Conservation (phyloP, 2,113 vertebrate species). For the Sinocyclocheilus rhinocerous region DNA sequence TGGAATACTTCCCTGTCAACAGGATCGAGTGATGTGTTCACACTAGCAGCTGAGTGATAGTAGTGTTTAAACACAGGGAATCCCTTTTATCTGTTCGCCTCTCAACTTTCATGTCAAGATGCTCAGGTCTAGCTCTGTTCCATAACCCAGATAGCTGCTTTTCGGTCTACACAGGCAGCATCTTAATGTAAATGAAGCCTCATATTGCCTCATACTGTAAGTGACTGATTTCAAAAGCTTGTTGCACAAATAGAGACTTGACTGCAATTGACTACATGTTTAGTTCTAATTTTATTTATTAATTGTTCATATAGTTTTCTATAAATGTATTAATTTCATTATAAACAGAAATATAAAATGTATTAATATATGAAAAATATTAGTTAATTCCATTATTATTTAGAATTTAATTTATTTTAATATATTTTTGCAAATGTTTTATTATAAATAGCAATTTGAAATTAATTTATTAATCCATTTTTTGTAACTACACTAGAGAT, state of each 20-base stretch:
- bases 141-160: not conserved
- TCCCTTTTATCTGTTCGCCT: not conserved
- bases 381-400: not conserved
- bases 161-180: not conserved
- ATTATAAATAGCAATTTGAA: no score
- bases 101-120: not conserved
- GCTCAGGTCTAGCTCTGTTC: not conserved
- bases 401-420: not conserved
- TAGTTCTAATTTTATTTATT: not conserved
- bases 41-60: slow-evolving; percentile 14
- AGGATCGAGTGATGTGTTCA: slow-evolving; percentile 23
- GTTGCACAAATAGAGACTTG: no score
- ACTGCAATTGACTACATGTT: not conserved
- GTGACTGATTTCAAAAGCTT: not conserved
- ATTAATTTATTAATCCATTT: no score
- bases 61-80: slow-evolving; percentile 5
- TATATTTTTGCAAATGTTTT: not conserved
- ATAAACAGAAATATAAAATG: not conserved
- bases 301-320: not conserved
- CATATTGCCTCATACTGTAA: not conserved
- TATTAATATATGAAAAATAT: no score
- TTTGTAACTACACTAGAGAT: not conserved
- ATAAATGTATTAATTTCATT: not conserved
- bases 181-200: not conserved
- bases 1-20: slow-evolving; percentile 27